Conservation (phyloP, 2,113 vertebrate genomes). For the Perca fluviatilis region DNA sequence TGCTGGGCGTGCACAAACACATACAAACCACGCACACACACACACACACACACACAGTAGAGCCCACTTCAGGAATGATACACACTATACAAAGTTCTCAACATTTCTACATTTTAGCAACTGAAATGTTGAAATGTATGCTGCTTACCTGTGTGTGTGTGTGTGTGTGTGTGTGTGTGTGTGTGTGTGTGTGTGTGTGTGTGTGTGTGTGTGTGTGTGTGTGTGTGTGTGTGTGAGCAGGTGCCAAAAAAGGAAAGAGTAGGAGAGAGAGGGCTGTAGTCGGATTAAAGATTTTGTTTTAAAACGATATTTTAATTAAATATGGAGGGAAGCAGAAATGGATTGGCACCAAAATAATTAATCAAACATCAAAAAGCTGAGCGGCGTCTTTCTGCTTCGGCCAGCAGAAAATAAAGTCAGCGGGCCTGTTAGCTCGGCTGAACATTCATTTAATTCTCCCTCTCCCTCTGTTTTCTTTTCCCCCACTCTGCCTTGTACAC, state of each 20-base stretch:
- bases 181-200: constrained; percentile 22
- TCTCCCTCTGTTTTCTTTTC: constrained; percentile 85
- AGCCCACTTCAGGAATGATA: constrained; percentile 10
- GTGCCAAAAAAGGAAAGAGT: too few relatives aligned
- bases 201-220: too few relatives aligned
- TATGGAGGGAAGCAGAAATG: constrained; percentile 97
- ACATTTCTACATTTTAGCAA: constrained; percentile 24
- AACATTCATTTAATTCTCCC: constrained; percentile 94
- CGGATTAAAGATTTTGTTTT: constrained; percentile 95
- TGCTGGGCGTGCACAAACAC: constrained; percentile 49
- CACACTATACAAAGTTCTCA: constrained; percentile 14
- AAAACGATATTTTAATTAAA: constrained; percentile 99
- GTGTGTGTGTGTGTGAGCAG: too few relatives aligned
- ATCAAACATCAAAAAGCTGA: constrained; percentile 91
- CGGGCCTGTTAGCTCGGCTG: constrained; percentile 78
- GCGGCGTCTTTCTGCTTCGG: constrained; percentile 90
- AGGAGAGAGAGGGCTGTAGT: too few relatives aligned
- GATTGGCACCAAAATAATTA: constrained; percentile 98
- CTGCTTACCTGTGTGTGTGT: constrained; percentile 22
- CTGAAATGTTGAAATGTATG: constrained; percentile 17
- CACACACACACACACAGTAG: constrained; percentile 1
- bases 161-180: constrained; percentile 17
- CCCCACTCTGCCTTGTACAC: background rate
- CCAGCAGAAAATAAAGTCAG: constrained; percentile 92
- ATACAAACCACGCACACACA: constrained; percentile 18